A percentile compares a stretch with the other conserved stretches of the same genome.
Evolutionary conservation across 2,888 invertebrate genomes (phyloP).

Genomic region (Conistra vaccinii): DNA sequence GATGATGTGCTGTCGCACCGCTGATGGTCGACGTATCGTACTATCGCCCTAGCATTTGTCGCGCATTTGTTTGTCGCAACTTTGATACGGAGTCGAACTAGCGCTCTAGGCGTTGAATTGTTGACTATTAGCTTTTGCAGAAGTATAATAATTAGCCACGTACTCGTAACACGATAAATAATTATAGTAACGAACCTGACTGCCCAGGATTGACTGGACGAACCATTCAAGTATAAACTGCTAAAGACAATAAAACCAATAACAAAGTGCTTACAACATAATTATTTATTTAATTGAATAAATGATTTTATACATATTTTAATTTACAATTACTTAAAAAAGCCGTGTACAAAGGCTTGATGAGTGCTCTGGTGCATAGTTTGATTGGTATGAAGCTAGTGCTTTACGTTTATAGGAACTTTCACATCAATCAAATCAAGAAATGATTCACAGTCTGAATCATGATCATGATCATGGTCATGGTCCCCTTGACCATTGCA

Average conservation of each 20-base stretch:
- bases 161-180: background rate
- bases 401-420: too few relatives aligned
- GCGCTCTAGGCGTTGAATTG: too few relatives aligned
- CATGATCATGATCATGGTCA: too few relatives aligned
- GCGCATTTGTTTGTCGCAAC: too few relatives aligned
- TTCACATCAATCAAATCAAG: rapidly evolving
- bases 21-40: too few relatives aligned
- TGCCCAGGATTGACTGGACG: background rate
- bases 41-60: too few relatives aligned
- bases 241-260: background rate
- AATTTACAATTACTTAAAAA: background rate
- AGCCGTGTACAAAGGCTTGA: background rate
- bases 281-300: background rate
- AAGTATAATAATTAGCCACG: too few relatives aligned
- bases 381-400: background rate
- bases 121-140: too few relatives aligned
- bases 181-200: background rate
- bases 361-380: background rate
- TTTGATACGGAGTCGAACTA: too few relatives aligned
- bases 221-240: background rate
- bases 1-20: too few relatives aligned
- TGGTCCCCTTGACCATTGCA: too few relatives aligned
- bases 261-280: background rate
- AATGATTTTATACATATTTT: background rate
- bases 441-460: too few relatives aligned